Conservation (phyloP, 2,113 vertebrate genomes). For the Alouatta palliata region DNA sequence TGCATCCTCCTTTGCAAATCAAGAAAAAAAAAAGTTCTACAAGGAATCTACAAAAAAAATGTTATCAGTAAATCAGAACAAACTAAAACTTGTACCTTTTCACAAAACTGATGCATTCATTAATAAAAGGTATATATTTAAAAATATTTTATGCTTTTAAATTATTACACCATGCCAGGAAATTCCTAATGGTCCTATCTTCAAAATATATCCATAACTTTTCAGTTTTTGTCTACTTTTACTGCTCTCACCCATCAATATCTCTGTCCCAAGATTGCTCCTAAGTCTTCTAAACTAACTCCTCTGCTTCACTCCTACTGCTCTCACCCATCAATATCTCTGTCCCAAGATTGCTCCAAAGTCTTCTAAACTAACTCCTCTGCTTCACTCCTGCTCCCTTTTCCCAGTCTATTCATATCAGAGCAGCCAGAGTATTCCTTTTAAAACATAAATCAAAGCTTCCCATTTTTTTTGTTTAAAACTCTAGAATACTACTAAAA, state of each 20-base stretch:
- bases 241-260: background rate
- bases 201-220: slow-evolving; percentile 40
- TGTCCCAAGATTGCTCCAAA: background rate
- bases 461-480: background rate
- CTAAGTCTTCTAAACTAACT: slow-evolving; percentile 22
- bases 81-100: slow-evolving; percentile 13
- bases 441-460: background rate
- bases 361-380: slow-evolving; percentile 14
- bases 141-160: background rate
- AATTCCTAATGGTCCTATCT: background rate
- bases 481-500: background rate
- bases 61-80: background rate
- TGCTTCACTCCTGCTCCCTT: background rate
- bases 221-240: slow-evolving; percentile 5
- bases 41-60: background rate
- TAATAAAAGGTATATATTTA: background rate
- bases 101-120: background rate
- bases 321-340: background rate
- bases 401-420: background rate
- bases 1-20: background rate
- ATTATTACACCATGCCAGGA: background rate
- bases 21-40: background rate
- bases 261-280: background rate
- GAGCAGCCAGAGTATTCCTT: background rate
- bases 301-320: background rate